Evolutionary conservation across 1,140 invertebrate species (phyloP).

Genomic region (Magallana angulata): DNA sequence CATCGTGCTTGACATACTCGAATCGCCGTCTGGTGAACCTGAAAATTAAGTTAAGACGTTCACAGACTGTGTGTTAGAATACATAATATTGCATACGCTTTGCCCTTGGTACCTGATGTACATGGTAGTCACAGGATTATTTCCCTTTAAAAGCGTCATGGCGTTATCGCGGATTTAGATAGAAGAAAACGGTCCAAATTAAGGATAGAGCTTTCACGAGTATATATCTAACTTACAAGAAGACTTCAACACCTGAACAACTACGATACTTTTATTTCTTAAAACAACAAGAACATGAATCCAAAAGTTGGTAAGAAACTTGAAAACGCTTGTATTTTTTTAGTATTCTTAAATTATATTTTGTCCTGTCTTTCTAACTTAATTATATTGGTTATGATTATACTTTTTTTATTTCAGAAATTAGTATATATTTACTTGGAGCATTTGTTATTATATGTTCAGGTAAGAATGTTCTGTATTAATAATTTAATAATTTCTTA

Average conservation of each 20-base stretch:
- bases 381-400: too few relatives aligned
- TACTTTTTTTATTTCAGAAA: background rate
- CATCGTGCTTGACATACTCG: too few relatives aligned
- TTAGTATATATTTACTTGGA: background rate
- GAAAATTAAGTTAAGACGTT: too few relatives aligned
- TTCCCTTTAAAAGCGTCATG: background rate
- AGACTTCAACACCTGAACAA: too few relatives aligned
- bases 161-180: slow-evolving; percentile 6
- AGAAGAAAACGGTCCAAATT: background rate
- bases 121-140: background rate
- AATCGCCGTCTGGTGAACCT: too few relatives aligned
- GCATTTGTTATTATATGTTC: background rate
- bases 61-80: too few relatives aligned
- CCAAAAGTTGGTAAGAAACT: background rate
- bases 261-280: too few relatives aligned
- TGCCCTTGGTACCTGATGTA: background rate
- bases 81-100: background rate
- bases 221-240: too few relatives aligned
- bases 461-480: background rate
- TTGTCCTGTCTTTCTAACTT: too few relatives aligned
- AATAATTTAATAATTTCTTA: too few relatives aligned
- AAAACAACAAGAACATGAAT: background rate
- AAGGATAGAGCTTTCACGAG: background rate
- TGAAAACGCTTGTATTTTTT: too few relatives aligned
- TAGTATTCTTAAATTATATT: too few relatives aligned